phyloP scores from a whole-genome alignment of 2,888 invertebrate species.

The Andrena flavipes region DNA sequence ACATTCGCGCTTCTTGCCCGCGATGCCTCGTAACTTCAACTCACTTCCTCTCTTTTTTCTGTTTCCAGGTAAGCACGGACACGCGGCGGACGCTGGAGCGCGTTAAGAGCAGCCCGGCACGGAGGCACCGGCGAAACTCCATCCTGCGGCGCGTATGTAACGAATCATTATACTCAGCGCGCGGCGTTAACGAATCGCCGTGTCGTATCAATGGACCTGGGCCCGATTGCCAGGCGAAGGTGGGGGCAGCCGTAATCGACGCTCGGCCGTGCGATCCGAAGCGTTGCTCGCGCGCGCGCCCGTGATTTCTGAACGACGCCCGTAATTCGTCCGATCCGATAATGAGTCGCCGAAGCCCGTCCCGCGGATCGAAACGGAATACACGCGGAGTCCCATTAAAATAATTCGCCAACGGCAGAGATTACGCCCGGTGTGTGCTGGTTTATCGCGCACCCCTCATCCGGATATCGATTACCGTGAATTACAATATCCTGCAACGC shows the following conservation, averaged over 20 bases:
- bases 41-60: constrained; percentile 11
- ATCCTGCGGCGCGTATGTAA: too few species aligned
- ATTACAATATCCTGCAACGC: constrained; percentile 68
- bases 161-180: too few species aligned
- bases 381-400: constrained; percentile 35
- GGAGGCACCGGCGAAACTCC: not conserved
- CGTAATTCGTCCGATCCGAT: constrained; percentile 19
- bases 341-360: constrained; percentile 24
- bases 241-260: too few species aligned
- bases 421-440: constrained; percentile 53
- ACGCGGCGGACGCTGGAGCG: not conserved
- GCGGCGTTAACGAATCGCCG: too few species aligned
- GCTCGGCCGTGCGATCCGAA: too few species aligned
- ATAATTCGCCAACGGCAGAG: constrained; percentile 65
- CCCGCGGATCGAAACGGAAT: constrained; percentile 34
- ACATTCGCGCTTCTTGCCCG: not conserved
- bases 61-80: constrained; percentile 61
- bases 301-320: constrained; percentile 11
- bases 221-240: too few species aligned
- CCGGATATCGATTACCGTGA: constrained; percentile 71
- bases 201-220: too few species aligned
- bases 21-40: constrained; percentile 1
- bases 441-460: constrained; percentile 62
- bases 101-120: not conserved
- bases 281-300: not conserved